phyloP scores from a whole-genome alignment of 2,113 vertebrate genomes.

The Eira barbara region DNA sequence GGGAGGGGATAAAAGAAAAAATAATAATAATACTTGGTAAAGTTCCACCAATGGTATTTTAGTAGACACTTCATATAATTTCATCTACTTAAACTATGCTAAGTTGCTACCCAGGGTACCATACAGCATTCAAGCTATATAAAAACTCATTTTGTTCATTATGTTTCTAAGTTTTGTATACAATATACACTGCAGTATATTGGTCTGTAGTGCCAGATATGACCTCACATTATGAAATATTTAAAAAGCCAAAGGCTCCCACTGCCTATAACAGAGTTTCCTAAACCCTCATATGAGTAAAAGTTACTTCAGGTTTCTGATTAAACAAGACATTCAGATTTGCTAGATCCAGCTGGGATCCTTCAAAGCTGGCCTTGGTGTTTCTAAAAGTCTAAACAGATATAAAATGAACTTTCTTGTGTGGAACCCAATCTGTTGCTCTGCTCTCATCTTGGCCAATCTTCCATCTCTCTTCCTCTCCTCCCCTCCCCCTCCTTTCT shows the following conservation, averaged over 20 bases:
- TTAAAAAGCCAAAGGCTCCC: background rate
- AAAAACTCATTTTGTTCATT: background rate
- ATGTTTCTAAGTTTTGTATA: background rate
- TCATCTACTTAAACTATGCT: background rate
- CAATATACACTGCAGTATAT: background rate
- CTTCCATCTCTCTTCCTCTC: background rate
- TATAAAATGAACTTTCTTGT: background rate
- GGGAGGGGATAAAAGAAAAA: background rate
- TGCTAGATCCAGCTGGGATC: background rate
- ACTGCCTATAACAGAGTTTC: background rate
- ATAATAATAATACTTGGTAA: background rate
- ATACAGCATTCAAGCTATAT: background rate
- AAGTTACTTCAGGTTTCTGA: background rate
- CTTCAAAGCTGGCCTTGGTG: background rate
- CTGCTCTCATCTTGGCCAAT: background rate
- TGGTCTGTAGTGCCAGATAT: background rate
- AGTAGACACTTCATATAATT: background rate
- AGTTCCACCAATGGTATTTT: slow-evolving; percentile 2
- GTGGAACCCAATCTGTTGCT: background rate
- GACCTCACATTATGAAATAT: background rate
- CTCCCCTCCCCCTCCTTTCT: background rate
- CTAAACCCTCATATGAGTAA: background rate
- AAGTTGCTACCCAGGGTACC: background rate
- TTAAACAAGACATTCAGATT: background rate
- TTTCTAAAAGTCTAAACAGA: background rate